phyloP scores from a whole-genome alignment of 2,888 invertebrate species.

The Bugula neritina region DNA sequence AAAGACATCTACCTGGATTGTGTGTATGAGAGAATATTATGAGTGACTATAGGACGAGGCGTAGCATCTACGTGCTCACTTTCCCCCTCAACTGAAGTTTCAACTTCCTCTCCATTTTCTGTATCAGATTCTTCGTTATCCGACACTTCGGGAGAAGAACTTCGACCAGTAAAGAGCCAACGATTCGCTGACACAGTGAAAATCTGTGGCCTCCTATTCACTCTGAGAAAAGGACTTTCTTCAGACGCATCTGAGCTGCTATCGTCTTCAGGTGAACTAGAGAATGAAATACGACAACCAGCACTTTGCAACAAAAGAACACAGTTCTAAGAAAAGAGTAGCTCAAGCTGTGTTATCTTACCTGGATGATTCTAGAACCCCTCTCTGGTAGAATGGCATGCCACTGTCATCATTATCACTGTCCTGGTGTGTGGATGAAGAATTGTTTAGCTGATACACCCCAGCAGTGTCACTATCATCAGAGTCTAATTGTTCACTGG shows the following conservation, averaged over 20 bases:
- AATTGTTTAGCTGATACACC: conserved; percentile 28
- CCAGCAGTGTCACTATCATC: conserved; percentile 29
- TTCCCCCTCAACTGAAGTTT: not conserved
- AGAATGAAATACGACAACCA: too few species aligned
- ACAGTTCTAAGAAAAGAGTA: too few species aligned
- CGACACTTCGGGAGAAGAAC: not conserved
- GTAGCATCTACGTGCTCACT: not conserved
- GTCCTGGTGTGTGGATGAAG: not conserved
- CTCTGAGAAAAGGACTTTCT: not conserved
- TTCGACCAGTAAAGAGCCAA: not conserved
- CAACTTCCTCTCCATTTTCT: not conserved
- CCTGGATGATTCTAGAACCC: conserved; percentile 27
- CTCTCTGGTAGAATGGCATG: conserved; percentile 30
- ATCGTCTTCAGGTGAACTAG: too few species aligned
- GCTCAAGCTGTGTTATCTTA: too few species aligned
- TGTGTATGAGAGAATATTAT: not conserved
- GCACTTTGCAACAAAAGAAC: too few species aligned
- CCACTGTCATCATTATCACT: conserved; percentile 25
- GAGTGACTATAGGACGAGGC: not conserved
- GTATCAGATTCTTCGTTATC: not conserved
- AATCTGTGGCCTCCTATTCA: not conserved
- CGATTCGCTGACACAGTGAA: not conserved
- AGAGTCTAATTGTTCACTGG: conserved; percentile 26
- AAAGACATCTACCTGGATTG: not conserved
- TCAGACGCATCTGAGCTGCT: not conserved